Base-by-base conservation (phyloP, 2,797 vertebrate genomes). In the Ctenochaetus hawaiiensis region DNA sequence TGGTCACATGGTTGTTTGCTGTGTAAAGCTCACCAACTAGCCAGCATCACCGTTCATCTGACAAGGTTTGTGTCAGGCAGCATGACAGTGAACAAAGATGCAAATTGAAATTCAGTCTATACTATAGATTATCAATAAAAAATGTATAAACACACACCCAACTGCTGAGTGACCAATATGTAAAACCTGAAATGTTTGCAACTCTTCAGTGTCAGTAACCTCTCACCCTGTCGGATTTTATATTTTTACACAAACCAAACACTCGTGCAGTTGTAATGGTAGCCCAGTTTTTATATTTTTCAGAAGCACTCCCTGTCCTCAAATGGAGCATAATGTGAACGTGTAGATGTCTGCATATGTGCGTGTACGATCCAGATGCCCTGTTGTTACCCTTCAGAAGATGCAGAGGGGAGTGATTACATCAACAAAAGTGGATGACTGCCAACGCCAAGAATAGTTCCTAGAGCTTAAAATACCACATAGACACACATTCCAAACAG, bases 371-470 rank as follows among this genome's bases (percentile, higher is more conserved):
- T 80, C 65, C 73, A 83, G 76, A 80, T 85, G 72, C 87, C 84
- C 82, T 56, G 75, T 82, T 77, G 70, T 80, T 80, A 67, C 66
- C 47, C 64, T 77, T 53, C 70, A 88, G 44, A 80, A 77, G 67
- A 84, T 77, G 48, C 63, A 67, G 63, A 68, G 68, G 67, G 67
- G 67, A 72, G 63, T 12, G 56, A 84, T 89, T 81, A 81, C 78
- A 78, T 89, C 77, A 84, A 80, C 77, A 80, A 81, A 85, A 56
- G 62, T 87, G 81, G 85, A 86, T 39, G 23, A 56, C 51, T 30
- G 82, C 87, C 84, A 89, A 37, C 16, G 49, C 72, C 66, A 75
- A 62, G 67, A 91, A 88, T 90, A 89, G 84, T 71, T 64, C 12
- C 18, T 9, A 14, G 60, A 75, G 61, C 80, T 72, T 79, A 86